Percentiles rank a stretch among this genome's conserved stretches.
Evolutionary conservation across 2,113 vertebrate species (phyloP).

Genomic region (Heterochromis multidens): DNA sequence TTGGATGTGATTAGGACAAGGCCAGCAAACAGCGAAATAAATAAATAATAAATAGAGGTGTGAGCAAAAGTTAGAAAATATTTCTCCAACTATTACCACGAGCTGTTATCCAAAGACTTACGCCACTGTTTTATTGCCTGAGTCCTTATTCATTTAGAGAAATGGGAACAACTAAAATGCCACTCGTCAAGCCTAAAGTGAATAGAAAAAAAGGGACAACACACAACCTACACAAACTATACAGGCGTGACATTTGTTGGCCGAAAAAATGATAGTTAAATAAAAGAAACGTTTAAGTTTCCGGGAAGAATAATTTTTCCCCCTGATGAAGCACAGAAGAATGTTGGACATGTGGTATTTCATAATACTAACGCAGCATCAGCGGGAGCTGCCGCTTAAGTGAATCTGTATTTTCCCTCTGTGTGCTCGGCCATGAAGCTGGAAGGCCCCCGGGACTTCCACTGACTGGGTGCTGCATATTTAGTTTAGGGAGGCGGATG

Average conservation of each 20-base stretch:
- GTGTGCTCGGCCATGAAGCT: constrained; percentile 35
- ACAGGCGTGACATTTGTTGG: background rate
- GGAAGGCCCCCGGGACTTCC: constrained; percentile 53
- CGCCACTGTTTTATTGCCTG: background rate
- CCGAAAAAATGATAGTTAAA: background rate
- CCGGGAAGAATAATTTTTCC: background rate
- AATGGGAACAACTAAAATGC: background rate
- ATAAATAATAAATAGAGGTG: background rate
- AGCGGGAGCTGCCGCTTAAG: background rate
- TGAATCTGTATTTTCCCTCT: constrained; percentile 25
- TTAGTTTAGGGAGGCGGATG: constrained; percentile 55
- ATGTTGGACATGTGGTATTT: background rate
- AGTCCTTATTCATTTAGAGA: background rate
- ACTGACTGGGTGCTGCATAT: constrained; percentile 44
- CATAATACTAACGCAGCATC: background rate
- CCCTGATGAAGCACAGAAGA: background rate
- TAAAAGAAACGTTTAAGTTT: background rate
- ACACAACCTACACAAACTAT: background rate
- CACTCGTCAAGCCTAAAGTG: background rate
- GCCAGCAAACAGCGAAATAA: background rate
- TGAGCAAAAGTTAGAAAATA: background rate
- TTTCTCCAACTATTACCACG: background rate
- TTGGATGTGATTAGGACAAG: background rate
- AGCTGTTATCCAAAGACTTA: background rate
- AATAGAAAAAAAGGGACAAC: background rate